Evolutionary conservation across 1,140 invertebrate species (phyloP).

Genomic region (Adelges cooleyi): DNA sequence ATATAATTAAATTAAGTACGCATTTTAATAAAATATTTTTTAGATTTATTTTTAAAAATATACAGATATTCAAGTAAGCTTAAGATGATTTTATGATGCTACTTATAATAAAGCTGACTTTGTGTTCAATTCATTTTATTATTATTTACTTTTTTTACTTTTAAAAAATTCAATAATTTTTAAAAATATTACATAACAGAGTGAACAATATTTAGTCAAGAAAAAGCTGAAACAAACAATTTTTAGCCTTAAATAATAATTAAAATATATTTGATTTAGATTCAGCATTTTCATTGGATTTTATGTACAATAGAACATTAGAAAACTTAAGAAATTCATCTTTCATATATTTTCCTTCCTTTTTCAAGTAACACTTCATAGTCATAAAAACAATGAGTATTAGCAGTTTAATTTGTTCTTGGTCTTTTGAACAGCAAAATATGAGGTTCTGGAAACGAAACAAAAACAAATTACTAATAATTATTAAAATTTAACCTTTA

Average conservation of each 20-base stretch:
- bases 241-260: no score
- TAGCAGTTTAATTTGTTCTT: conserved; percentile 6
- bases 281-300: neutral
- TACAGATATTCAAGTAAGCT: neutral
- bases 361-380: neutral
- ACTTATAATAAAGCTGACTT: conserved; percentile 6
- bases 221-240: no score
- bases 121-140: conserved; percentile 1
- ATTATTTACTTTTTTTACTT: neutral
- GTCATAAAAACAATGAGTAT: neutral
- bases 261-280: no score
- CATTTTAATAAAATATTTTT: conserved; percentile 8
- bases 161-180: no score
- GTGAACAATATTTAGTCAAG: neutral
- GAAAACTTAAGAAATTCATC: conserved; percentile 3
- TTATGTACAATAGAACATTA: conserved; percentile 10
- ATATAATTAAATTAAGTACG: conserved; percentile 14
- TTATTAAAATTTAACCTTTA: no score
- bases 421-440: conserved; percentile 54
- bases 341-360: neutral
- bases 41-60: conserved; percentile 15
- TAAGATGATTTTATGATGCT: neutral
- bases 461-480: conserved; percentile 6
- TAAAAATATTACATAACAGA: no score
- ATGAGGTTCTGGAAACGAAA: conserved; percentile 49